A percentile compares a stretch with the other conserved stretches of the same genome.
These are phyloP conservation scores for Tetraneura akinire DNA, from an alignment of 1,140 invertebrate genomes.

Conservation along the genomic window DNA sequence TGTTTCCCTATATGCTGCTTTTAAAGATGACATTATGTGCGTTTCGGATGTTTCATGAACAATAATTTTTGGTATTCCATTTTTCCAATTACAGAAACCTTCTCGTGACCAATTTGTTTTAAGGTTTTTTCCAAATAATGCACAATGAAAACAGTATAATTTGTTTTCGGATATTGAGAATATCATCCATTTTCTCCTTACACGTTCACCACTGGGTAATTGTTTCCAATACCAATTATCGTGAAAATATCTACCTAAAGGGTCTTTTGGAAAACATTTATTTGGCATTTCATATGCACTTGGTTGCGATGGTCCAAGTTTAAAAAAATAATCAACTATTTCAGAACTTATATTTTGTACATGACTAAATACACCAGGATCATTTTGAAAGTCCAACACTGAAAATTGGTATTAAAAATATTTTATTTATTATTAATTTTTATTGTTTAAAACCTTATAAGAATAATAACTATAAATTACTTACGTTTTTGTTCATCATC, in stretches of 20 bases:
- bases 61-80: background rate
- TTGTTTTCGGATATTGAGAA: background rate
- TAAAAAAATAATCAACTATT: background rate
- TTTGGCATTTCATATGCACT: background rate
- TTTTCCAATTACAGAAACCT: background rate
- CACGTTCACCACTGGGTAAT: background rate
- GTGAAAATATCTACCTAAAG: background rate
- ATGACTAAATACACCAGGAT: background rate
- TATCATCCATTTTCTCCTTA: background rate
- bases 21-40: background rate
- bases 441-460: too few relatives aligned
- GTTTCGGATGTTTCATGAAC: background rate
- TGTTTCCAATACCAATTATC: background rate
- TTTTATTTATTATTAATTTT: too few relatives aligned
- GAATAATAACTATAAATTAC: too few relatives aligned
- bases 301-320: background rate
- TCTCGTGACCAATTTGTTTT: background rate
- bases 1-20: background rate
- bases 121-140: background rate
- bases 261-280: background rate
- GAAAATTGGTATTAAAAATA: background rate
- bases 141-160: background rate
- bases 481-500: too few relatives aligned
- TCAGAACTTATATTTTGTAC: background rate
- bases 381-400: background rate